Evolutionary conservation across 1,140 invertebrate species (phyloP), one percentile per base, ranked within the genome.

Genomic region (Nasonia giraulti): DNA sequence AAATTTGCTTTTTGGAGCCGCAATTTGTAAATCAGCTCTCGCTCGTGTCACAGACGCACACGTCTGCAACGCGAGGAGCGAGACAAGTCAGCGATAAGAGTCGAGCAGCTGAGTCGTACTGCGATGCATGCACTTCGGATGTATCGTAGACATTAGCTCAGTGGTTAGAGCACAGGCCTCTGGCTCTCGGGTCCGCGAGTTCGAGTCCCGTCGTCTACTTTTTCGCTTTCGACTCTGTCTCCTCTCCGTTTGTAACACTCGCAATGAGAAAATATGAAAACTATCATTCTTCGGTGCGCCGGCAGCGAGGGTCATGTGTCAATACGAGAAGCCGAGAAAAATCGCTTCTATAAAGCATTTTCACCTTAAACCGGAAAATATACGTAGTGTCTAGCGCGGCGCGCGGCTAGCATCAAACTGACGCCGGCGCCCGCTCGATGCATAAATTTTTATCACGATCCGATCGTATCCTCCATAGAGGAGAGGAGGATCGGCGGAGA

Each of bases 291-390:
- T 79, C 20, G 27, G 5, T 66, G 17, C 17, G 62, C 8, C 68
- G 6, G 14, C 71, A 10, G 50, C 33, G 33, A 17, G 44, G 33
- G 55, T 79, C 77, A 40, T 40, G 20, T 79, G 77, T 79, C 77
- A 79, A 79, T 79, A 79, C 77, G 50, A 50, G 23, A 11, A 17
- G 17, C 12, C 50, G 14, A 62, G 37, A 40, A 80, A 80, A 69
- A 80, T 80, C 62, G 78, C 62, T 40, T 44, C 78, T 68, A 80
- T 80, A 80, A 80, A 69, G 78, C 78, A 69, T 80, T 80, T 69
- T 44, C 31, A 80, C 12, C 62, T 80, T 62, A n/a, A 44, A 69
- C 3, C 12, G 17, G 47, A 69, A 68, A 80, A 44, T 33, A 69
- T 68, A 33, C 40, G 40, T 44, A 17, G 44, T n/a, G 23, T 31